Conservation (phyloP, 2,888 invertebrate genomes). For the Elmis aenea region DNA sequence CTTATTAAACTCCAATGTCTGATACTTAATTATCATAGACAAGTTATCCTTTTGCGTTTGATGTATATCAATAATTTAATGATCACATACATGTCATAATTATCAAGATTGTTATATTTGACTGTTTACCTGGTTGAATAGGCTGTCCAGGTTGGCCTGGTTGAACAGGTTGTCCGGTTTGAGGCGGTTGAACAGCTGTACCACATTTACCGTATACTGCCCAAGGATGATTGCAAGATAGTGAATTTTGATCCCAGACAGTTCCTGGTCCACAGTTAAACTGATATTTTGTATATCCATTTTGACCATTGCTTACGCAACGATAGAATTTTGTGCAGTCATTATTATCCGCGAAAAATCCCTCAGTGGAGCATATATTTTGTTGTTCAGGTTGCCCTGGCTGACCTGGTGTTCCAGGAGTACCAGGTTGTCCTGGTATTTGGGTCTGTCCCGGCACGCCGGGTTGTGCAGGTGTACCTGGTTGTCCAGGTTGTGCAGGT, state of each 20-base stretch:
- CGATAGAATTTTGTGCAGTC: conserved; percentile 74
- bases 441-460: conserved; percentile 12
- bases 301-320: conserved; percentile 56
- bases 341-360: conserved; percentile 10
- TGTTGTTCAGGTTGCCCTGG: conserved; percentile 31
- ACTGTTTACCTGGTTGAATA: conserved; percentile 44
- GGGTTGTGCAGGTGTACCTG: conserved; percentile 18
- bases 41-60: no score
- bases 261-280: conserved; percentile 74
- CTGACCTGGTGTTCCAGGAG: conserved; percentile 11
- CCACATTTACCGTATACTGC: conserved; percentile 38
- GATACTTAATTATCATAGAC: no score
- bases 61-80: no score
- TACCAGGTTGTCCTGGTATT: conserved; percentile 19
- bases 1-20: no score
- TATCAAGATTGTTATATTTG: no score
- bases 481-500: conserved; percentile 16
- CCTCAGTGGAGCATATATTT: conserved; percentile 17
- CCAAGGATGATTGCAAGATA: conserved; percentile 69
- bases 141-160: conserved; percentile 11
- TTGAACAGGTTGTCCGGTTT: conserved; percentile 20
- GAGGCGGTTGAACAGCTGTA: conserved; percentile 11
- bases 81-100: no score
- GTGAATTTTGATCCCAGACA: conserved; percentile 65
- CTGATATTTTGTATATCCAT: conserved; percentile 57